Evolutionary conservation across 2,113 vertebrate genomes (phyloP).

Genomic region (Spheniscus mendiculus): DNA sequence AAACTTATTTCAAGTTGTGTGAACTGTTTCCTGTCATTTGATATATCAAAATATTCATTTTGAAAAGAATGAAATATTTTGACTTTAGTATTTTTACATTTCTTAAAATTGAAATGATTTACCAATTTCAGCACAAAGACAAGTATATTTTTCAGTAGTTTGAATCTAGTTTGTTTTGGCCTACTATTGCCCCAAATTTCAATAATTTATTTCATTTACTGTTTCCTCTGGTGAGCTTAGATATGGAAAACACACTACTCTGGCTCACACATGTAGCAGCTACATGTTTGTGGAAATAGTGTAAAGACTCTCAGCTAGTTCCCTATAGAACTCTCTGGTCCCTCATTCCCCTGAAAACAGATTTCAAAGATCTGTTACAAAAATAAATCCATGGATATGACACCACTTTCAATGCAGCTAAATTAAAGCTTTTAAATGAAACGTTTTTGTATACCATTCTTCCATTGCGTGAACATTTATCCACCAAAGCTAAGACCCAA

Average conservation of each 20-base stretch:
- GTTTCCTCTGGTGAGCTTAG: background rate
- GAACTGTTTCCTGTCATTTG: background rate
- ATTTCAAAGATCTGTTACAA: background rate
- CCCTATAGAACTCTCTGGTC: background rate
- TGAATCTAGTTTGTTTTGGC: background rate
- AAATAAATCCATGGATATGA: background rate
- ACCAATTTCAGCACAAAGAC: background rate
- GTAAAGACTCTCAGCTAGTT: background rate
- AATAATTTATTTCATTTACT: background rate
- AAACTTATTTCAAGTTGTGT: background rate
- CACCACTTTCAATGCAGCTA: background rate
- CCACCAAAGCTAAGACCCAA: background rate
- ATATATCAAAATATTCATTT: background rate
- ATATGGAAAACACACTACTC: background rate
- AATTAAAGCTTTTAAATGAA: background rate
- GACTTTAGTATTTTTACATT: background rate
- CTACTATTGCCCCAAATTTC: background rate
- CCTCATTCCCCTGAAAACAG: background rate
- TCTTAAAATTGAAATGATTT: background rate
- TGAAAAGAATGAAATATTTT: background rate
- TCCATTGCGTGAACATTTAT: background rate
- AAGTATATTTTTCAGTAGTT: background rate
- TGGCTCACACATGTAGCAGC: background rate
- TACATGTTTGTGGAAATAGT: rapidly evolving
- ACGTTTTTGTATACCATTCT: conserved; percentile 1